phyloP scores from a whole-genome alignment of 2,797 vertebrate genomes.

The Manis javanica region DNA sequence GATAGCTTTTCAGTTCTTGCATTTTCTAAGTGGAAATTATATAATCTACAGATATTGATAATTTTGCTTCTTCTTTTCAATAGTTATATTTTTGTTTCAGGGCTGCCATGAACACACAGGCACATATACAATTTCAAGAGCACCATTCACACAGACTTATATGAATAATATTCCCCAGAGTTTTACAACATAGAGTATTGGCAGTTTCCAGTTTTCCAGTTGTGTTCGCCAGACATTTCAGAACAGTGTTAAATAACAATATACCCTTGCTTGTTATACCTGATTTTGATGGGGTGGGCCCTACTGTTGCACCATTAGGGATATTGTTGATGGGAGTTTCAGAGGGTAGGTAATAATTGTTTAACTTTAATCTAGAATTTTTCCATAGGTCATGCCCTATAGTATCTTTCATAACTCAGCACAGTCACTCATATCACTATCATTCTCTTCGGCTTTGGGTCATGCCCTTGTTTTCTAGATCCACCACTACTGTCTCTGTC shows the following conservation, averaged over 20 bases:
- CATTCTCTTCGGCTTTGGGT: neutral
- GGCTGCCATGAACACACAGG: neutral
- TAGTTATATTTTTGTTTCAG: neutral
- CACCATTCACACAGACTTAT: neutral
- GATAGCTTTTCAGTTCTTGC: neutral
- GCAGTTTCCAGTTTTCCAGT: neutral
- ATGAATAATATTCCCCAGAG: neutral
- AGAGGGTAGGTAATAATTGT: neutral
- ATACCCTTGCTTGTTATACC: neutral
- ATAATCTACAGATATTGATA: neutral
- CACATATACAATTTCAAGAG: neutral
- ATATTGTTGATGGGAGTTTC: neutral
- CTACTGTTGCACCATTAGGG: neutral
- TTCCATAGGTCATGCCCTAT: neutral
- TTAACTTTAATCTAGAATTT: neutral
- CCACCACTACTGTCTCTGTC: neutral
- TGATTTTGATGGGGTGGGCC: neutral
- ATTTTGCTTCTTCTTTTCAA: neutral
- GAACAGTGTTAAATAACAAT: neutral
- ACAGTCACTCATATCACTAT: neutral
- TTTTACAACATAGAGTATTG: neutral
- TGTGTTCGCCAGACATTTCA: neutral
- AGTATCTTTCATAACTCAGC: neutral
- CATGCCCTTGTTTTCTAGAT: neutral
- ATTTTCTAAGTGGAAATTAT: constrained; percentile 22